Conservation (phyloP, 2,888 invertebrate genomes). For the Marronus borbonicus region DNA sequence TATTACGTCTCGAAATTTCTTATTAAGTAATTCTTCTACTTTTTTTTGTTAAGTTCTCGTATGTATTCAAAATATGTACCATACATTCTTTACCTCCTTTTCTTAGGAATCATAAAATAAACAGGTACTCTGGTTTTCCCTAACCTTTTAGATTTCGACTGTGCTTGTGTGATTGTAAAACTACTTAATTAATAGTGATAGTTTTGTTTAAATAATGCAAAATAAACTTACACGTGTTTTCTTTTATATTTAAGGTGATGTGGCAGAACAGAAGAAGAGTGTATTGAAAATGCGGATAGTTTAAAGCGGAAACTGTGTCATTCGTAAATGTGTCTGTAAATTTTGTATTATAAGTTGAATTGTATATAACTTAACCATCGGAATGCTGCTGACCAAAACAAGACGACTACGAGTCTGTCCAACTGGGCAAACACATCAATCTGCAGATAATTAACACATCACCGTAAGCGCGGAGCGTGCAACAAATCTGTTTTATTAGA, state of each 20-base stretch:
- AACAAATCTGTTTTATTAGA: constrained; percentile 12
- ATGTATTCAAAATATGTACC: neutral
- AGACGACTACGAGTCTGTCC: neutral
- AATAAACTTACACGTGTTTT: constrained; percentile 42
- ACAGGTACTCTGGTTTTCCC: neutral
- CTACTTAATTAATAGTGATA: constrained; percentile 24
- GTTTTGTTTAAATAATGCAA: constrained; percentile 14
- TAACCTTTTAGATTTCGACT: constrained; percentile 7
- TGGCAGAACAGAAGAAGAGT: constrained; percentile 49
- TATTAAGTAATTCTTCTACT: neutral
- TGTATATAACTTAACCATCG: constrained; percentile 32
- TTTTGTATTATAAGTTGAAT: constrained; percentile 45
- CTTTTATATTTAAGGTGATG: constrained; percentile 48
- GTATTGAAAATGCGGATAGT: constrained; percentile 42
- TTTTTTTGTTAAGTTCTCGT: neutral
- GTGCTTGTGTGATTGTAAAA: constrained; percentile 25
- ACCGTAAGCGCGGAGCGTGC: constrained; percentile 4
- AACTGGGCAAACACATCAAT: neutral
- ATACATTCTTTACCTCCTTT: neutral
- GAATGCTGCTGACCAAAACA: constrained; percentile 15
- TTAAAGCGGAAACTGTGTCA: constrained; percentile 38
- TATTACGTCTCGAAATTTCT: constrained; percentile 21
- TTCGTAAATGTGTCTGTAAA: constrained; percentile 44
- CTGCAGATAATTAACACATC: constrained; percentile 7
- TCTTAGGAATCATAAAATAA: constrained; percentile 4